Base-by-base conservation (phyloP, 2,113 vertebrate genomes). In the Archilochus colubris region DNA sequence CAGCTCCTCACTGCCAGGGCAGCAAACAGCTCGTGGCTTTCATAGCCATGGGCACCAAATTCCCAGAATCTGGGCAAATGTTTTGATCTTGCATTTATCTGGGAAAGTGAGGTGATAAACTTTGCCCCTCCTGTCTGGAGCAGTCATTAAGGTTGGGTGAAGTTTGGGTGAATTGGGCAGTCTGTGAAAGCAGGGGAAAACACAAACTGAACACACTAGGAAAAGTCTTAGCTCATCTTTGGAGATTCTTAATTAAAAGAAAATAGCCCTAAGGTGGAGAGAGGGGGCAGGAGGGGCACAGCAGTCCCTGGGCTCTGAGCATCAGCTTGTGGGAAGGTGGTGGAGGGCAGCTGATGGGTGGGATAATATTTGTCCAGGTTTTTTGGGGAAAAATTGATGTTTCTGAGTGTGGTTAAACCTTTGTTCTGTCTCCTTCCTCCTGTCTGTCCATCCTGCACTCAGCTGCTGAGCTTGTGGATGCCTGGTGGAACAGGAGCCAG, bases 381-480 rank as follows among this genome's bases (percentile, higher is more conserved):
- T 7, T 27, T 48, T 18, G 7, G 40, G 38, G 48, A 78, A 18
- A 23, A 15, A 11, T 53, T 22, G 30, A 4, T 22, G 13, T 6
- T 48, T 21, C 46, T 48, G 40, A 48, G 40, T 3, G 6, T 31
- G 58, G 40, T 10, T n/a, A 14, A 14, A 17, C n/a, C 27, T 20
- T 36, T 23, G 12, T 23, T 25, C 43, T 27, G 25, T 43, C 19
- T 58, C 44, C 30, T 51, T 6, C 24, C 53, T 2, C 20, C 24
- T 21, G 23, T 8, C 63, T 4, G 14, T 11, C 23, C 25, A 0
- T 14, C 0, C 36, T 10, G 38, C 54, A 7, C 2, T 10, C 2
- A 18, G 55, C 16, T 3, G 17, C 5, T 16, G 12, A 54, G 73
- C 14, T 58, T 40, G n/a, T 31, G 13, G 66, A 3, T 5, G 36